Percentiles rank a stretch among this genome's conserved stretches.
These are phyloP conservation scores for Trissonchulus sp. DNA, from an alignment of 2,888 invertebrate genomes.

Conservation along the genomic window DNA sequence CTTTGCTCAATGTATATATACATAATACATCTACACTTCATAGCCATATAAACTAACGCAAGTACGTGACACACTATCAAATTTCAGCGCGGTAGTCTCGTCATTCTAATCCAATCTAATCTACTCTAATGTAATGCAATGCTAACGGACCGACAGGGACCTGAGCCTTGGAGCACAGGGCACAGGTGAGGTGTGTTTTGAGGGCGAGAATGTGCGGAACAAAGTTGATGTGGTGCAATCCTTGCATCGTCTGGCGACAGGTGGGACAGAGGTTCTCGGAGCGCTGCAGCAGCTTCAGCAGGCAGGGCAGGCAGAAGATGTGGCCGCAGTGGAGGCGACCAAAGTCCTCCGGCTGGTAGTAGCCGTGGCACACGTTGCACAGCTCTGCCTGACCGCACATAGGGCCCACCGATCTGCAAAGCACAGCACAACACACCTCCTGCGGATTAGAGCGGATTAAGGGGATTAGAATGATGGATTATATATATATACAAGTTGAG, in stretches of 20 bases:
- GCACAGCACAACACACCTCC: background rate
- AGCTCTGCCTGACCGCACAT: background rate
- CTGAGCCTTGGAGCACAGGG: background rate
- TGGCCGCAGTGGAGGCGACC: constrained; percentile 17
- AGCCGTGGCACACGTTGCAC: constrained; percentile 17
- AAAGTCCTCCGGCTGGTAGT: constrained; percentile 6
- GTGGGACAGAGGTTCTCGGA: constrained; percentile 13
- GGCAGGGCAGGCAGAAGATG: constrained; percentile 18
- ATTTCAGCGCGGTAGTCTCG: too few relatives aligned
- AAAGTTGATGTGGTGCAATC: constrained; percentile 17
- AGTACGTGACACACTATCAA: too few relatives aligned
- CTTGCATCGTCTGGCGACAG: constrained; percentile 21
- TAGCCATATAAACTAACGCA: too few relatives aligned
- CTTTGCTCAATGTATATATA: too few relatives aligned
- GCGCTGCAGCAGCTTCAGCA: constrained; percentile 1
- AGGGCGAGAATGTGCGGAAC: background rate
- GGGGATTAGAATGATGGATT: too few relatives aligned
- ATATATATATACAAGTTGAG: too few relatives aligned
- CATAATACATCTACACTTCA: too few relatives aligned
- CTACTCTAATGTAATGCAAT: too few relatives aligned
- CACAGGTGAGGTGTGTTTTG: background rate
- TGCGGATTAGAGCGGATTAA: too few relatives aligned
- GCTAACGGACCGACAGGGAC: too few relatives aligned
- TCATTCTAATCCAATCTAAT: too few relatives aligned
- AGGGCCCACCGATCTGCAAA: background rate